Conservation (phyloP, 1,140 invertebrate species). For the Chymomyza costata region DNA sequence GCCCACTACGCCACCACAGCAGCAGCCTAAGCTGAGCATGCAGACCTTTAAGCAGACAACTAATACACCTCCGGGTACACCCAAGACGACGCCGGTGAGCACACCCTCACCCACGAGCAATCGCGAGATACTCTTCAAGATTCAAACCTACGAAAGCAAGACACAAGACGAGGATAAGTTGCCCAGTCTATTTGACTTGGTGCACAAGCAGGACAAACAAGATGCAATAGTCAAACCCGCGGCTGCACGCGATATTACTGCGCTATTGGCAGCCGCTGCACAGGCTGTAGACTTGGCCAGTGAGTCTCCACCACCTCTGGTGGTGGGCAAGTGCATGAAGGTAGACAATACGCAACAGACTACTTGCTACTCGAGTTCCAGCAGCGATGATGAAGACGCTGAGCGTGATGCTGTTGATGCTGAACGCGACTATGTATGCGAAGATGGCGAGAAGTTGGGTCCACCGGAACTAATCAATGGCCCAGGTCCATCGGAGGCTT, state of each 20-base stretch:
- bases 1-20: conserved; percentile 44
- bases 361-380: conserved; percentile 58
- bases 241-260: conserved; percentile 31
- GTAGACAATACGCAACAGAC: conserved; percentile 44
- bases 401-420: conserved; percentile 58
- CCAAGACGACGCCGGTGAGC: conserved; percentile 36
- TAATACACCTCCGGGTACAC: conserved; percentile 29
- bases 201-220: conserved; percentile 77
- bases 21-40: conserved; percentile 54
- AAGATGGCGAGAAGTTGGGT: conserved; percentile 72
- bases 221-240: conserved; percentile 11
- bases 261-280: conserved; percentile 46
- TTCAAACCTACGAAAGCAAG: conserved; percentile 71
- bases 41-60: conserved; percentile 59
- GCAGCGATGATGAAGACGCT: conserved; percentile 66
- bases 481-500: conserved; percentile 69
- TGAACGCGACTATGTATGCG: conserved; percentile 64
- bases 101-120: conserved; percentile 50
- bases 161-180: conserved; percentile 73
- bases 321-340: conserved; percentile 68
- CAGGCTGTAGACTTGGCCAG: conserved; percentile 47
- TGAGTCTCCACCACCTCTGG: conserved; percentile 55
- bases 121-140: conserved; percentile 68
- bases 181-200: conserved; percentile 82
- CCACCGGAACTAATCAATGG: conserved; percentile 72